A percentile compares a stretch with the other conserved stretches of the same genome.
These are phyloP conservation scores for Chaetophractus vellerosus DNA, from an alignment of 2,797 vertebrate species.

Conservation along the genomic window DNA sequence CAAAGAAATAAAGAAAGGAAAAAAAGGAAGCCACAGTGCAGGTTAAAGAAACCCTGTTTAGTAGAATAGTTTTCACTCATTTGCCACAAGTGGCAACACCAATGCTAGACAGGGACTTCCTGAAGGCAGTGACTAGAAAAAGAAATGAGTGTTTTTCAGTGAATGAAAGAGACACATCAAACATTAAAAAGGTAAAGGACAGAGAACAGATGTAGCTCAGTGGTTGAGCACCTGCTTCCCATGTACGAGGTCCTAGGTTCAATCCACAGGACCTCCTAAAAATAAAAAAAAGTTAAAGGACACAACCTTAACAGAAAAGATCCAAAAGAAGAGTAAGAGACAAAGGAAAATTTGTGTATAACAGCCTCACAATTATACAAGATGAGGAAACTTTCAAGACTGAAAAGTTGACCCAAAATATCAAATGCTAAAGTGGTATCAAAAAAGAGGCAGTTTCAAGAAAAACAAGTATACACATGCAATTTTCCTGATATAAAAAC, in stretches of 20 bases:
- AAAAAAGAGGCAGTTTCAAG: background rate
- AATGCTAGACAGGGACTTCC: background rate
- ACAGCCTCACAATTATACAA: background rate
- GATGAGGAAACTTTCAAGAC: background rate
- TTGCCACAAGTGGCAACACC: background rate
- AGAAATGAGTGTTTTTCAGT: no score
- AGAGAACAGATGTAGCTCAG: background rate
- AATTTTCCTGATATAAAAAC: background rate
- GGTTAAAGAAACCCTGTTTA: background rate
- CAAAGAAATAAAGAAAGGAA: background rate
- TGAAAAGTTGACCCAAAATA: background rate
- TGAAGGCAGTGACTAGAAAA: background rate
- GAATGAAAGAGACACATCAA: background rate
- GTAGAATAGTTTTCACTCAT: background rate
- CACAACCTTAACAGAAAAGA: background rate
- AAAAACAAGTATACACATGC: background rate
- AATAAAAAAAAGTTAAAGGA: background rate
- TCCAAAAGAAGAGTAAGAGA: background rate
- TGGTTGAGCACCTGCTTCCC: no score
- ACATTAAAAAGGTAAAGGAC: background rate
- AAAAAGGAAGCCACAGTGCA: background rate
- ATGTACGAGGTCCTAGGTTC: no score
- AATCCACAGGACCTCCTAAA: no score
- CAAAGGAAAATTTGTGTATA: background rate
- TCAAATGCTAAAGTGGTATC: background rate